A percentile compares a stretch with the other conserved stretches of the same genome.
Evolutionary conservation across 2,888 invertebrate species (phyloP).

Genomic region (Acleris laterana): DNA sequence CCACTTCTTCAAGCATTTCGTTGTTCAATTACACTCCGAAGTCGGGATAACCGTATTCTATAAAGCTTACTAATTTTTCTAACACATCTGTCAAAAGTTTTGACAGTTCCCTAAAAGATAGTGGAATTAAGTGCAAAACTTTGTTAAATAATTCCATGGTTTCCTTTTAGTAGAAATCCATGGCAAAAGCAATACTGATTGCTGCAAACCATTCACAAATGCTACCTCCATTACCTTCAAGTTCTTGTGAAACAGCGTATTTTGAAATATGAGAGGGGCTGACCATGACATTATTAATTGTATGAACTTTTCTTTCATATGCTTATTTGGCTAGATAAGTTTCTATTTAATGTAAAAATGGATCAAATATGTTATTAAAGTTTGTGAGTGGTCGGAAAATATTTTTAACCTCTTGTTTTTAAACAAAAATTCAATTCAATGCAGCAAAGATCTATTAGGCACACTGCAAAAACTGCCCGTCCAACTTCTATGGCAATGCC

Average conservation of each 20-base stretch:
- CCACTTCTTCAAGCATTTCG: slow-evolving; percentile 80
- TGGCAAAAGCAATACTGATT: slow-evolving; percentile 20
- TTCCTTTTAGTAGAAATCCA: slow-evolving; percentile 33
- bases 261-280: slow-evolving; percentile 40
- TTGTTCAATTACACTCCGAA: slow-evolving; percentile 55
- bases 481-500: too few relatives aligned
- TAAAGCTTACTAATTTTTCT: slow-evolving; percentile 64
- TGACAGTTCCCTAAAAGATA: slow-evolving; percentile 63
- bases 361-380: neutral
- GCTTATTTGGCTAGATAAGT: neutral
- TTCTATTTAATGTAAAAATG: neutral
- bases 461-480: neutral
- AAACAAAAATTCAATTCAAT: neutral
- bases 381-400: too few relatives aligned
- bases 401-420: too few relatives aligned
- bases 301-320: slow-evolving; percentile 3
- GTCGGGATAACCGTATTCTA: slow-evolving; percentile 77
- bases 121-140: slow-evolving; percentile 61
- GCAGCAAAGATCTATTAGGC: neutral
- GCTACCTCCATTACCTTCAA: slow-evolving; percentile 45
- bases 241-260: slow-evolving; percentile 46
- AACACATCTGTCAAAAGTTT: slow-evolving; percentile 67
- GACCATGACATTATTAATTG: slow-evolving; percentile 42
- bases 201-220: slow-evolving; percentile 22
- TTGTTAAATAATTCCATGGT: slow-evolving; percentile 69